Evolutionary conservation across 2,113 vertebrate species (phyloP).

Genomic region (Oenanthe melanoleuca): DNA sequence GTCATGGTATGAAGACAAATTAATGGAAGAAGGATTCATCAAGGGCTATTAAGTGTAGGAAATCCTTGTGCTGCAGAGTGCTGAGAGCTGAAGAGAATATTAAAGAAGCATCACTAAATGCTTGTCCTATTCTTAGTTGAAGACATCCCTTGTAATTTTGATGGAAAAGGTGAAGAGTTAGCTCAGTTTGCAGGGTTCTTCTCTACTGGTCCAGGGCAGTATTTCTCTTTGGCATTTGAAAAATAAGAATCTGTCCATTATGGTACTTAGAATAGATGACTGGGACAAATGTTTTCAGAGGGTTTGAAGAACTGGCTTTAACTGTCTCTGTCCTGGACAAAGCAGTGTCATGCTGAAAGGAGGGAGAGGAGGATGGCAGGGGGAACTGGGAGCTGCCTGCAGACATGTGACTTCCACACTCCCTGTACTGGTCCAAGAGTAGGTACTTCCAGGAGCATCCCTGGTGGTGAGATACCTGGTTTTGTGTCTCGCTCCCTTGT

Average conservation of each 20-base stretch:
- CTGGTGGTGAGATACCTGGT: background rate
- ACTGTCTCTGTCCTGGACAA: background rate
- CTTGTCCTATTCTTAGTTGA: background rate
- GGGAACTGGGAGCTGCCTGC: background rate
- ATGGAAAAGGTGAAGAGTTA: background rate
- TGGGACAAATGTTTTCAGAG: background rate
- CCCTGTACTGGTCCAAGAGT: rapidly evolving
- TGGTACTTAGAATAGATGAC: background rate
- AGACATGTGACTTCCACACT: background rate
- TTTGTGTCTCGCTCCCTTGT: background rate
- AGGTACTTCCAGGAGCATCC: background rate
- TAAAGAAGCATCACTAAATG: background rate
- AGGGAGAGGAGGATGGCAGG: background rate
- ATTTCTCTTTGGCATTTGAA: background rate
- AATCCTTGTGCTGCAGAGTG: background rate
- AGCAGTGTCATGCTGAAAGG: background rate
- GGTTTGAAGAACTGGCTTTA: background rate
- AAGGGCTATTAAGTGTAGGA: background rate
- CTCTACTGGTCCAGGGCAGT: background rate
- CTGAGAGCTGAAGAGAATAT: background rate
- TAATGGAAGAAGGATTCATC: constrained; percentile 8
- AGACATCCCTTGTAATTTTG: background rate
- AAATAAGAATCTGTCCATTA: background rate
- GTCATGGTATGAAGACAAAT: background rate
- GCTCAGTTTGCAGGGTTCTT: background rate